Conservation (phyloP, 1,140 invertebrate species). For the Ceratina australensis region DNA sequence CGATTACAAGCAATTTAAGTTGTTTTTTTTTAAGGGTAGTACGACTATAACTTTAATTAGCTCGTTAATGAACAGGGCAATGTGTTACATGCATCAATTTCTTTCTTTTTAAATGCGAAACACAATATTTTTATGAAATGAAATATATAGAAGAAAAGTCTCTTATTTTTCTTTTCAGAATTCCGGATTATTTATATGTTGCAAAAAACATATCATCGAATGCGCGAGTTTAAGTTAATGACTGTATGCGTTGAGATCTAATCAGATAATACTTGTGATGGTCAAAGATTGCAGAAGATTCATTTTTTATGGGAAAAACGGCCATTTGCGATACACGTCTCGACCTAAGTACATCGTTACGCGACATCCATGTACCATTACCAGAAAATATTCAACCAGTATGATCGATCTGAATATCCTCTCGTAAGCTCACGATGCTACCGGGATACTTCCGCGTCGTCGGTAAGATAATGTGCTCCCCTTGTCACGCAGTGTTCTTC, state of each 20-base stretch:
- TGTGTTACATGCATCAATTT: slow-evolving; percentile 6
- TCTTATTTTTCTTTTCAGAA: not conserved
- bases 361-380: slow-evolving; percentile 37
- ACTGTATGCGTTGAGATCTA: too few species aligned
- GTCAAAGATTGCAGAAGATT: not conserved
- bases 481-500: slow-evolving; percentile 6
- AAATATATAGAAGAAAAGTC: not conserved
- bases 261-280: not conserved
- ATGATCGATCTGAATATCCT: slow-evolving; percentile 43
- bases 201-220: not conserved
- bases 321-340: slow-evolving; percentile 14
- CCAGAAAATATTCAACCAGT: slow-evolving; percentile 47
- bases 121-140: slow-evolving; percentile 34
- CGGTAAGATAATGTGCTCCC: slow-evolving; percentile 19
- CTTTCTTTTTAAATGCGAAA: not conserved
- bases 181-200: not conserved
- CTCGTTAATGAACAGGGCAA: slow-evolving; percentile 33
- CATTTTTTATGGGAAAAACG: not conserved
- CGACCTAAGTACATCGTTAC: slow-evolving; percentile 26
- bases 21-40: too few species aligned
- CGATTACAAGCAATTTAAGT: slow-evolving; percentile 11
- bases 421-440: slow-evolving; percentile 27
- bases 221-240: too few species aligned
- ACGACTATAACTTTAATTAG: not conserved
- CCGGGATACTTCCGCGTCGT: slow-evolving; percentile 27